A percentile compares a stretch with the other conserved stretches of the same genome.
Conservation (phyloP, 2,113 vertebrate species). For the Narcine bancroftii region DNA sequence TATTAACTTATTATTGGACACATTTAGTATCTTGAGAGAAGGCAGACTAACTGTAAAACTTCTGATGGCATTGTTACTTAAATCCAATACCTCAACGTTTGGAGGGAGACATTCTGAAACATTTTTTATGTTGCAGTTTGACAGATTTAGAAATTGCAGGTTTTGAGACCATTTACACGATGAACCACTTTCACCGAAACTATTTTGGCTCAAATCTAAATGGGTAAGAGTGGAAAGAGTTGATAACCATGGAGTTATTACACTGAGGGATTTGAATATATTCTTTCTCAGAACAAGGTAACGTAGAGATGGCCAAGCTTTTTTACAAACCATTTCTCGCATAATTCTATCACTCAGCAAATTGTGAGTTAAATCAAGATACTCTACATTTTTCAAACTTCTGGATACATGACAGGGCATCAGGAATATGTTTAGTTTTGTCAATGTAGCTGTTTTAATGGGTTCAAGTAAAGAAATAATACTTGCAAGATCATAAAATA, state of each 20-base stretch:
- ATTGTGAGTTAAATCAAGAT: conserved; percentile 65
- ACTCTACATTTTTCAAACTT: conserved; percentile 51
- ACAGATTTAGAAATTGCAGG: conserved; percentile 69
- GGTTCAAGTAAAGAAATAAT: background rate
- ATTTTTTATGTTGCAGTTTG: conserved; percentile 54
- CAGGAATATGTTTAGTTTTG: conserved; percentile 56
- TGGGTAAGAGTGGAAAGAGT: conserved; percentile 56
- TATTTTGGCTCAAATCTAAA: conserved; percentile 69
- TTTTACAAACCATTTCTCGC: conserved; percentile 49
- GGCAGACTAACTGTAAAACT: conserved; percentile 56
- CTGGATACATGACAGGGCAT: conserved; percentile 50
- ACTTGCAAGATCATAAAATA: conserved; percentile 44
- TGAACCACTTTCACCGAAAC: conserved; percentile 57
- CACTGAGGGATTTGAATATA: conserved; percentile 48
- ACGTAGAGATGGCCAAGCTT: conserved; percentile 47
- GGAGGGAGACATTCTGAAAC: conserved; percentile 60
- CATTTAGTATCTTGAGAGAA: conserved; percentile 63
- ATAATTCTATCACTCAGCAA: conserved; percentile 56
- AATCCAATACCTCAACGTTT: conserved; percentile 65
- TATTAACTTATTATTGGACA: conserved; percentile 70
- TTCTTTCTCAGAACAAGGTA: conserved; percentile 66
- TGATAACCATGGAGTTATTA: conserved; percentile 44
- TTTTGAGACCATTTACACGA: conserved; percentile 64
- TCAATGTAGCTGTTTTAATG: conserved; percentile 51
- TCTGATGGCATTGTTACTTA: conserved; percentile 68